Evolutionary conservation across 2,797 vertebrate genomes (phyloP), one percentile per base, ranked within the genome.

Genomic region (Muraenolepis orangiensis): DNA sequence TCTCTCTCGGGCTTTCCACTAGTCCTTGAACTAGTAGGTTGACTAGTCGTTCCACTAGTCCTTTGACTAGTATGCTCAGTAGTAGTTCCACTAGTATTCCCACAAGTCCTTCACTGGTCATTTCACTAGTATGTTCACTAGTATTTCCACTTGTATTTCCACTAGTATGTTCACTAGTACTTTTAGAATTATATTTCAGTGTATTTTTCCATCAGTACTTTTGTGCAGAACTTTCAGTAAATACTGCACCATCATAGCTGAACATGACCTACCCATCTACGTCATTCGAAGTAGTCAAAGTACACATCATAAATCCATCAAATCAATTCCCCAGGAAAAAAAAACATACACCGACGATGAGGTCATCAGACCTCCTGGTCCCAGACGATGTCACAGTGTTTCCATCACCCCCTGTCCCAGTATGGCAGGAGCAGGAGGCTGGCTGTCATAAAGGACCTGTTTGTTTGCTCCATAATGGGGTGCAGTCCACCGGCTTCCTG

Each of bases 401-500:
- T 61, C 57, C 23, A 61, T 26, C n/a, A n/a, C 57, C 11, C 11
- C n/a, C n/a, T 26, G n/a, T 61, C 67, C 31, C 36, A 71, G 64
- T 68, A 71, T 40, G 57, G 46, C 76, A 51, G 69, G 69, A 79
- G 66, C 23, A 34, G 64, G 69, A 51, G 64, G 73, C 26, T 72
- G 66, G 26, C 46, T 66, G 75, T 13, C 73, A 40, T 71, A 78
- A 84, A 66, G 66, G 76, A 66, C 70, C 86, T 85, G 85, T 81
- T 70, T 64, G 5, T 72, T 76, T 36, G 34, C 51, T 78, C 76
- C 70, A 32, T 83, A 78, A 83, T 75, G 74, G 74, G 36, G 32
- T 42, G 72, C 76, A 51, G 74, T 61, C 67, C 74, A 66, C 57
- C 75, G 36, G 73, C 82, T 90, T 91, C 86, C 83, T 90, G 85